Evolutionary conservation across 1,140 invertebrate genomes (phyloP), one percentile per base, ranked within the genome.

Genomic region (Magallana ariakensis): DNA sequence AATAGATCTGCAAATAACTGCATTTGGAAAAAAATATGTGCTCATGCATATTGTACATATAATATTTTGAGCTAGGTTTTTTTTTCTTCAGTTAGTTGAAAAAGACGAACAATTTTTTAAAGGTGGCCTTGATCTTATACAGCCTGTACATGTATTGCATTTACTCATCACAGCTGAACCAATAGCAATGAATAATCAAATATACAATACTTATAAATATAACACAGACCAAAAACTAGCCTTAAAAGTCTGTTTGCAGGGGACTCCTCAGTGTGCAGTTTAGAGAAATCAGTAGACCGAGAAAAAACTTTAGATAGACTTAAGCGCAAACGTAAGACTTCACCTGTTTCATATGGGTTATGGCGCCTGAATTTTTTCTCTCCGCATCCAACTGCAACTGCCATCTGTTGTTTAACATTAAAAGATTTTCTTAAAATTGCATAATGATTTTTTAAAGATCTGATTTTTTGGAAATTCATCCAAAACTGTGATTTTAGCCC

Each of bases 251-350:
- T 84, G 88, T 62, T 91, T 91, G 83, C 90, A 91, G 91, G 88
- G 53, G 91, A 91, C 22, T 58, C 87, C 83, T 60, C 86, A 66
- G 80, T 58, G 26, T 83, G 84, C 66, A 55, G 62, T 85, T 89
- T 81, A 55, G 92, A 91, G 83, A 89, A 90, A 83, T 91, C 92
- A 83, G 85, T 93, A 89, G 93, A 93, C 84, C 83, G 91, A 86
- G 93, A 94, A 87, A 90, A 89, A 90, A 93, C 93, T 5, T 90
- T 94, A 90, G 93, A 94, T 91, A 92, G 93, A 75, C 91, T 94
- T 88, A 93, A 92, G 87, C 88, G 91, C 83, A 94, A 94, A 92
- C 93, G 93, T 94, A 94, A 94, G 93, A 80, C 57, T 13, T 75
- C 66, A 75, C 66, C 66, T 22, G 22, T 75, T 75, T 26, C 66